Conservation (phyloP, 2,113 vertebrate species). For the Antechinus flavipes region DNA sequence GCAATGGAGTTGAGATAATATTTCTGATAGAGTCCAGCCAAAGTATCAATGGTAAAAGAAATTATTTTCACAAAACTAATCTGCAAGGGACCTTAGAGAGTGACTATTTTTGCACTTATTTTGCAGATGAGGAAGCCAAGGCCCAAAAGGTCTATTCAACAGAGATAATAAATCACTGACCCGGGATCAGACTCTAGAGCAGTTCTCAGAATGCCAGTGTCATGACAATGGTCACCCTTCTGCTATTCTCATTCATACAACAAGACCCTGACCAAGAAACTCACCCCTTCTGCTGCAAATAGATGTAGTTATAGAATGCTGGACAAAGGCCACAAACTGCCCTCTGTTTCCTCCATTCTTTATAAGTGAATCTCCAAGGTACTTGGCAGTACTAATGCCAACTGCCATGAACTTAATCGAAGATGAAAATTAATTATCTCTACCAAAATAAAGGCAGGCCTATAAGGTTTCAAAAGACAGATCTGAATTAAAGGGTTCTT, state of each 20-base stretch:
- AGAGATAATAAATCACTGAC: not conserved
- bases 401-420: not conserved
- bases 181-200: not conserved
- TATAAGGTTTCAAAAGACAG: not conserved
- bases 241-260: not conserved
- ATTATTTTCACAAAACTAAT: not conserved
- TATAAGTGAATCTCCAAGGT: not conserved
- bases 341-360: not conserved
- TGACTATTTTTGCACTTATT: not conserved
- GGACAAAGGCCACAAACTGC: not conserved
- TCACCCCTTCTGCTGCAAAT: not conserved
- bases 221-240: not conserved
- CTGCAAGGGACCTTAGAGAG: not conserved
- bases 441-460: not conserved
- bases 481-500: not conserved
- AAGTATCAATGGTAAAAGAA: not conserved
- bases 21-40: not conserved
- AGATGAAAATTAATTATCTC: not conserved
- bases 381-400: not conserved
- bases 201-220: not conserved
- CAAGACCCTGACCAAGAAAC: not conserved
- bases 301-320: not conserved
- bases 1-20: not conserved
- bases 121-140: not conserved
- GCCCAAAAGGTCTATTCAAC: not conserved